Conservation (phyloP, 2,888 invertebrate species). For the Drosophila differens region DNA sequence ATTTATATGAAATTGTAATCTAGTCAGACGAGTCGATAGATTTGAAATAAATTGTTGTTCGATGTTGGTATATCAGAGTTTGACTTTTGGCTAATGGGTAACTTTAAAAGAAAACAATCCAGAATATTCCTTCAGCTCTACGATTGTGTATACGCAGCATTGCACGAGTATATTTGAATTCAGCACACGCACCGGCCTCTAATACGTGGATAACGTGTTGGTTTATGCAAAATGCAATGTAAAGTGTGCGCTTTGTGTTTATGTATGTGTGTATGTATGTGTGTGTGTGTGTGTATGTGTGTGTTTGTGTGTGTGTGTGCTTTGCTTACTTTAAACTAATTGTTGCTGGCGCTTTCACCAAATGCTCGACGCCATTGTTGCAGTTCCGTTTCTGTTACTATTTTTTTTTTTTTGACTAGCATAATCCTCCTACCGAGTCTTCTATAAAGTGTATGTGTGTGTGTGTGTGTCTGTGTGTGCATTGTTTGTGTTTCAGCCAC, state of each 20-base stretch:
- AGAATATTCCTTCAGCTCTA: conserved; percentile 5
- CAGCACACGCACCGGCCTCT: conserved; percentile 33
- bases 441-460: conserved; percentile 13
- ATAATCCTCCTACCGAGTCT: conserved; percentile 37
- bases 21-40: not conserved
- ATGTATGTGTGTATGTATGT: not conserved
- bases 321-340: conserved; percentile 71
- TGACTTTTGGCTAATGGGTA: not conserved
- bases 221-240: conserved; percentile 60
- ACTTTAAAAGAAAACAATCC: conserved; percentile 8
- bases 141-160: conserved; percentile 44
- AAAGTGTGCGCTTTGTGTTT: conserved; percentile 4
- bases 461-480: conserved; percentile 23
- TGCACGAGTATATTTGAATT: conserved; percentile 22
- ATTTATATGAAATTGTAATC: not conserved
- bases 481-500: conserved; percentile 63
- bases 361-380: conserved; percentile 59
- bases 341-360: conserved; percentile 63
- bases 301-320: conserved; percentile 29
- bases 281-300: conserved; percentile 11
- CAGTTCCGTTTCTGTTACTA: conserved; percentile 35
- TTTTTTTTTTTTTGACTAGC: conserved; percentile 24
- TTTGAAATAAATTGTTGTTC: not conserved
- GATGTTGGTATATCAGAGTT: not conserved
- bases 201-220: conserved; percentile 58